These are phyloP conservation scores for Drosophila ohnishii DNA, from an alignment of 1,140 invertebrate species.

Conservation along the genomic window DNA sequence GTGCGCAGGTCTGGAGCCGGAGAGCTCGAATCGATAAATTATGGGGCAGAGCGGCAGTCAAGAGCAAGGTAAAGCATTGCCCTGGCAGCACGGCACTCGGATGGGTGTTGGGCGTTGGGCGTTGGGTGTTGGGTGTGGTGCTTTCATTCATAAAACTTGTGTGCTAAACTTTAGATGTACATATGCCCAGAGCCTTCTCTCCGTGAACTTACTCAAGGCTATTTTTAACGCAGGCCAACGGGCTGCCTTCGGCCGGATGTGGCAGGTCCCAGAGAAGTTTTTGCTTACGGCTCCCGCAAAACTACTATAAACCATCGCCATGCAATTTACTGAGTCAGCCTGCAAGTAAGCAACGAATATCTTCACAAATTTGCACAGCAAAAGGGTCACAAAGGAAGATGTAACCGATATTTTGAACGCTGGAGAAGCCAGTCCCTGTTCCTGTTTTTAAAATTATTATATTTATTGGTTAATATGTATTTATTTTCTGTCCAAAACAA, in stretches of 20 bases:
- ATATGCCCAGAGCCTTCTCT: conserved; percentile 2
- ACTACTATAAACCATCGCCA: conserved; percentile 1
- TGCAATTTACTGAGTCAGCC: conserved; percentile 15
- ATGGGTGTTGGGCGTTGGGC: neutral
- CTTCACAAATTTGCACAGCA: neutral
- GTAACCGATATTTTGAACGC: no score
- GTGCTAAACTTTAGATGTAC: neutral
- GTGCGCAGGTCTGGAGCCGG: conserved; percentile 64
- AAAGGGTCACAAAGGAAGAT: neutral
- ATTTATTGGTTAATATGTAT: neutral
- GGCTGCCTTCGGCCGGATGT: conserved; percentile 55
- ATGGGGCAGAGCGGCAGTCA: conserved; percentile 76
- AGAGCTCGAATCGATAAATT: conserved; percentile 73
- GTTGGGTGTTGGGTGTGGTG: conserved; percentile 36
- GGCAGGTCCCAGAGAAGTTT: conserved; percentile 4
- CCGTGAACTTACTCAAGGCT: conserved; percentile 65
- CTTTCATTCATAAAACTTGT: conserved; percentile 74
- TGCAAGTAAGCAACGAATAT: conserved; percentile 2
- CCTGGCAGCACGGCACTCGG: conserved; percentile 7
- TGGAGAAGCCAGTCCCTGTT: neutral
- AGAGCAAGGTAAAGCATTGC: conserved; percentile 79
- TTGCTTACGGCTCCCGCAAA: conserved; percentile 6
- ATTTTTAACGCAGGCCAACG: conserved; percentile 67
- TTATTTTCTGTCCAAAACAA: neutral
- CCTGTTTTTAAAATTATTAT: no score